Base-by-base conservation (phyloP, 35 echinoderm and acorn worm genomes). In the Ptychodera flava region DNA sequence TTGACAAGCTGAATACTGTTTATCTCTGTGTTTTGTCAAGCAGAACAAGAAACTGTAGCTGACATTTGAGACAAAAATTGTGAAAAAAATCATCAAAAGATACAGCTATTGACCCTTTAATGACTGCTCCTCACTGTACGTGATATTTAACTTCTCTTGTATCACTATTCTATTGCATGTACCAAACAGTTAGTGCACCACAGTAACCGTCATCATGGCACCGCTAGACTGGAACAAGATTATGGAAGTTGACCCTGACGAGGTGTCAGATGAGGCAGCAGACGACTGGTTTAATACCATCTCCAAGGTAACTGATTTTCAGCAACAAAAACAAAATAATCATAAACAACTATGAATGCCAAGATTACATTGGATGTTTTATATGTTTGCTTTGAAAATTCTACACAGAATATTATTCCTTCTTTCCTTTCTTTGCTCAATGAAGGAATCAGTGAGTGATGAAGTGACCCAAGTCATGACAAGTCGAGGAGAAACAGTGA, bases 191-290 rank as follows among this genome's bases (percentile, higher is more conserved):
- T n/a, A n/a, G n/a, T n/a, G n/a, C 45, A 64, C 45, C 45, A 64
- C 6, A 22, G 45, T 64, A 64, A 64, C 84, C 22, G 32, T 85
- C 88, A 84, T 0, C 53, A 97, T 97, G 94, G 94, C 94, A 30
- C 94, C 94, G 77, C 86, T 97, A 37, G 83, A 97, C 82, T 97
- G 94, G 94, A 82, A 88, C 31, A 77, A 76, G 27, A 77, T 97
- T 32, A 97, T 97, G 94, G 81, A 31, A 27, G 88, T 93, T 29
- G 90, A 97, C 33, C 36, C 78, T 0, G 82, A 87, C 2, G 82
- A 81, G 16, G 30, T 97, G 78, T 83, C 85, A 0, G 94, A 97
- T 35, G 94, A 97, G 33, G 76, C 88, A 32, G 94, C 91, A 12
- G 94, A 97, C 85, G 88, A 92, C n/a, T 31, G 90, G 14, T 90